A percentile compares a stretch with the other conserved stretches of the same genome.
These are phyloP conservation scores for Icerya purchasi DNA, from an alignment of 2,888 invertebrate genomes.

Conservation along the genomic window DNA sequence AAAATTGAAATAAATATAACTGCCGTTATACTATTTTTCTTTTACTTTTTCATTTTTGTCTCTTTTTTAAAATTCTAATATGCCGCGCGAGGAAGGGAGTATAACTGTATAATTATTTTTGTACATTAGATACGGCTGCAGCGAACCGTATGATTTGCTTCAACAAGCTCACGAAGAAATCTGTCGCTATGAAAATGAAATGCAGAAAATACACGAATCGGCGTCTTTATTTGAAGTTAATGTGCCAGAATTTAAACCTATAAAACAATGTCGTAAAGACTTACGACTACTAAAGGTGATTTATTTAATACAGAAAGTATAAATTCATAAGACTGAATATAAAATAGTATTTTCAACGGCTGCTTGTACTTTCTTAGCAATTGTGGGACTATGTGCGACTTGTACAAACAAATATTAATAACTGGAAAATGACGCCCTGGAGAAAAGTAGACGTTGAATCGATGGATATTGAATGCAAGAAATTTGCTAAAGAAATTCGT, in stretches of 20 bases:
- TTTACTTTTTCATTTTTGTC: too few species aligned
- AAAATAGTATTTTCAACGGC: neutral
- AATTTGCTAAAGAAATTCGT: conserved; percentile 84
- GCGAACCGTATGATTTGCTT: conserved; percentile 48
- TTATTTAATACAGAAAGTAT: too few species aligned
- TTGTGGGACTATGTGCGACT: conserved; percentile 88
- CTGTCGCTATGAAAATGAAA: conserved; percentile 57
- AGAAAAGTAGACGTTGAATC: conserved; percentile 91
- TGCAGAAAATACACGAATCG: conserved; percentile 66
- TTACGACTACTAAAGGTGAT: conserved; percentile 60
- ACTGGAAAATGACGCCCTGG: conserved; percentile 96
- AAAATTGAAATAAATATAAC: too few species aligned
- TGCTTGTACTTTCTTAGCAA: conserved; percentile 34
- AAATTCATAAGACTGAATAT: neutral
- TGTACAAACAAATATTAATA: conserved; percentile 74
- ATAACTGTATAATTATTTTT: too few species aligned
- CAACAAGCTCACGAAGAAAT: conserved; percentile 61
- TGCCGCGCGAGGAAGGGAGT: conserved; percentile 2
- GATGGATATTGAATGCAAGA: conserved; percentile 96
- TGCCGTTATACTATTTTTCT: neutral
- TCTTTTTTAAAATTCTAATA: neutral
- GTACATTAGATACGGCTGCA: conserved; percentile 55
- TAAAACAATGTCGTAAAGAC: conserved; percentile 81
- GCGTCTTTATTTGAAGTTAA: conserved; percentile 86
- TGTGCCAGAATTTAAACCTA: conserved; percentile 78